Conservation (phyloP, 1,140 invertebrate genomes). For the Procambarus virginalis region DNA sequence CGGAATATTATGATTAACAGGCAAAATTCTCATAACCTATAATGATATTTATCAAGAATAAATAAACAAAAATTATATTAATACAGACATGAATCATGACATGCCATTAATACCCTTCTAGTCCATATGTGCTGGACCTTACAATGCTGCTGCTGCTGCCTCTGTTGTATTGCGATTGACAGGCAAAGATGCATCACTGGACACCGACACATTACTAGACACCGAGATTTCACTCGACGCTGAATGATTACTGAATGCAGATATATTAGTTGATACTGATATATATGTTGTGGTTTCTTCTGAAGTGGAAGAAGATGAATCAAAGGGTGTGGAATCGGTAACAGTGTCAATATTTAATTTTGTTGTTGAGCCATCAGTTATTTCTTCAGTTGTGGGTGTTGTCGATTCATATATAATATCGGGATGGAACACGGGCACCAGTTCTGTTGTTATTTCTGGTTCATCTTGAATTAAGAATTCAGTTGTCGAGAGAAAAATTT, state of each 20-base stretch:
- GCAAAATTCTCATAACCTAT: constrained; percentile 39
- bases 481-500: not conserved
- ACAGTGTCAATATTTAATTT: not conserved
- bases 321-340: not conserved
- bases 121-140: constrained; percentile 30
- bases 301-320: not conserved
- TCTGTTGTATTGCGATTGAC: not conserved
- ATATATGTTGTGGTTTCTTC: constrained; percentile 33
- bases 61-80: constrained; percentile 51
- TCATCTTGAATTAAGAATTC: not conserved
- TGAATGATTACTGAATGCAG: constrained; percentile 27
- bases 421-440: constrained; percentile 10
- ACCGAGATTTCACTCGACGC: constrained; percentile 16
- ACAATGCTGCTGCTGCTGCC: constrained; percentile 1
- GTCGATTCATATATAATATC: not conserved
- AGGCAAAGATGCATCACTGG: constrained; percentile 5
- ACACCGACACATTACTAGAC: constrained; percentile 18
- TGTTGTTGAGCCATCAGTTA: not conserved
- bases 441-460: constrained; percentile 33
- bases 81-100: constrained; percentile 44
- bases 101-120: constrained; percentile 62
- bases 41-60: constrained; percentile 41
- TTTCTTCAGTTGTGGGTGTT: not conserved
- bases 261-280: constrained; percentile 38
- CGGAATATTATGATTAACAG: constrained; percentile 54